A percentile compares a stretch with the other conserved stretches of the same genome.
Conservation (phyloP, 2,113 vertebrate species). For the Anoura caudifer region DNA sequence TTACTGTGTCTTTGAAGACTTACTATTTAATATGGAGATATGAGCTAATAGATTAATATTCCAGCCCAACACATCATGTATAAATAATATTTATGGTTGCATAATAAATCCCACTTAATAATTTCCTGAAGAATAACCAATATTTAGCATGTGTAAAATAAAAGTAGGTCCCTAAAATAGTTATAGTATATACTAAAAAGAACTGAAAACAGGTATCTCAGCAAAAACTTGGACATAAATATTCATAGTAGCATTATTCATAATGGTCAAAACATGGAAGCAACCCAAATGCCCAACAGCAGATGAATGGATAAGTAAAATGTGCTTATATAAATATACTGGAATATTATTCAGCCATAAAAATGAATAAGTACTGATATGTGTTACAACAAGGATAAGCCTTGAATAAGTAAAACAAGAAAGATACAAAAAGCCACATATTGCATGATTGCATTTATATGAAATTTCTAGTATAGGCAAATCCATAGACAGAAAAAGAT, state of each 20-base stretch:
- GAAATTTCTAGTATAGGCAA: neutral
- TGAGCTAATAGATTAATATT: neutral
- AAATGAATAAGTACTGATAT: neutral
- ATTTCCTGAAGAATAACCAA: neutral
- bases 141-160: neutral
- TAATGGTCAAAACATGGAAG: neutral
- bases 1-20: neutral
- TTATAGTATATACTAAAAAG: neutral
- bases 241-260: neutral
- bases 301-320: neutral
- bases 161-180: neutral
- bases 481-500: neutral
- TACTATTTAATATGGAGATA: neutral
- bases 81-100: neutral
- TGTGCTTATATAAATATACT: neutral
- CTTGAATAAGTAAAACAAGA: neutral
- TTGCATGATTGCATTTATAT: neutral
- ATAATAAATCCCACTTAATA: neutral
- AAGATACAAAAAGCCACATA: neutral
- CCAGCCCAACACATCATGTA: neutral
- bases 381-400: neutral
- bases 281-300: neutral
- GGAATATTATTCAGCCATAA: neutral
- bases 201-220: neutral
- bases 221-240: neutral